Evolutionary conservation across 2,797 vertebrate species (phyloP).

Genomic region (Sarcoramphus papa): DNA sequence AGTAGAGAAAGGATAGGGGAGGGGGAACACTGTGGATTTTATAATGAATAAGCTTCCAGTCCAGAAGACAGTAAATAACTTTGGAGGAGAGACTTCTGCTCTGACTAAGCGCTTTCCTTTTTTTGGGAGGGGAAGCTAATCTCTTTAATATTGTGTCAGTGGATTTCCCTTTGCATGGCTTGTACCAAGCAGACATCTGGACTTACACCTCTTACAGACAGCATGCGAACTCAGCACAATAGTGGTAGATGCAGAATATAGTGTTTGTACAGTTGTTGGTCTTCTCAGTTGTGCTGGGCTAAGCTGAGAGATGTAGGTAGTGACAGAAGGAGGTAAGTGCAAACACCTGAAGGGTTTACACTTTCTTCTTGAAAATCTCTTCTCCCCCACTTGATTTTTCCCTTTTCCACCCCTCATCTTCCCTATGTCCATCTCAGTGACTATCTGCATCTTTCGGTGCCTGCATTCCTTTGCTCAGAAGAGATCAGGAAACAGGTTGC

Average conservation of each 20-base stretch:
- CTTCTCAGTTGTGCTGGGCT: background rate
- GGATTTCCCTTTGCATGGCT: background rate
- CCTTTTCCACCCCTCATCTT: background rate
- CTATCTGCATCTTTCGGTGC: background rate
- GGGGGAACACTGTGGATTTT: background rate
- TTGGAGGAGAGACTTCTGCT: background rate
- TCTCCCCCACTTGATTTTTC: background rate
- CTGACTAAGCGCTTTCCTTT: background rate
- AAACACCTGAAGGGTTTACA: background rate
- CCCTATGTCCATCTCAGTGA: background rate
- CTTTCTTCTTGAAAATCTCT: background rate
- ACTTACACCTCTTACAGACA: background rate
- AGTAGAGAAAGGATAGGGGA: background rate
- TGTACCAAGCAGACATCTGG: background rate
- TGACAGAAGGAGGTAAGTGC: background rate
- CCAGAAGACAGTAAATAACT: background rate
- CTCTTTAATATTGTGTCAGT: background rate
- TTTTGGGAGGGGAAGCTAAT: background rate
- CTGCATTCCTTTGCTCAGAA: background rate
- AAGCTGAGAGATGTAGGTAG: background rate
- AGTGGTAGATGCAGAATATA: background rate
- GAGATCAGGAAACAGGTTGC: background rate
- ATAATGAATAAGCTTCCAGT: background rate
- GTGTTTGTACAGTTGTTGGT: rapidly evolving
- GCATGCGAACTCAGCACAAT: background rate